Conservation (phyloP, 2,113 vertebrate species). For the Vimba vimba region DNA sequence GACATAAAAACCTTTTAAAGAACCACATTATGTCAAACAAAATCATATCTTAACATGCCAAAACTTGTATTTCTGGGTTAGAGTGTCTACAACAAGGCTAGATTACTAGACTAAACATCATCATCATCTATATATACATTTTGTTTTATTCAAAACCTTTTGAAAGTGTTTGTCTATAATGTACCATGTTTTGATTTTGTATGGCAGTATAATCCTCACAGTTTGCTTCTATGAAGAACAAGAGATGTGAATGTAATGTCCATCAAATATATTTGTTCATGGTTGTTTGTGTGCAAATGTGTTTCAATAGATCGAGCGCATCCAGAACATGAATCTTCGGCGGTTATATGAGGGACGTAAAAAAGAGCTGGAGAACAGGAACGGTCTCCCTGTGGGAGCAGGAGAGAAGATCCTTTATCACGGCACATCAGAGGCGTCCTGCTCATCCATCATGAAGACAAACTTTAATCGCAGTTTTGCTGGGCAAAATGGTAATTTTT, state of each 20-base stretch:
- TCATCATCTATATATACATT: neutral
- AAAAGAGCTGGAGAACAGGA: conserved; percentile 60
- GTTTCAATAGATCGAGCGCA: conserved; percentile 68
- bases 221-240: neutral
- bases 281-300: neutral
- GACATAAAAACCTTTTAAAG: neutral
- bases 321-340: conserved; percentile 69
- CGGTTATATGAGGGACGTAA: conserved; percentile 55
- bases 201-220: neutral
- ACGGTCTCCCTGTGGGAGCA: conserved; percentile 14
- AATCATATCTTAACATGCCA: neutral
- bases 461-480: conserved; percentile 68
- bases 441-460: conserved; percentile 59
- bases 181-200: neutral
- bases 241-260: neutral
- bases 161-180: neutral
- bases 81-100: neutral
- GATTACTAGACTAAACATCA: neutral
- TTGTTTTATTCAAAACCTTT: neutral
- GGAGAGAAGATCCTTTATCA: conserved; percentile 68
- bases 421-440: conserved; percentile 58
- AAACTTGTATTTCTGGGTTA: neutral
- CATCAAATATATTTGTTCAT: neutral
- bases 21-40: neutral
- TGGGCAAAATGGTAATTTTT: conserved; percentile 70